Evolutionary conservation across 2,113 vertebrate genomes (phyloP), one percentile per base, ranked within the genome.

Genomic region (Ailuropoda melanoleuca): DNA sequence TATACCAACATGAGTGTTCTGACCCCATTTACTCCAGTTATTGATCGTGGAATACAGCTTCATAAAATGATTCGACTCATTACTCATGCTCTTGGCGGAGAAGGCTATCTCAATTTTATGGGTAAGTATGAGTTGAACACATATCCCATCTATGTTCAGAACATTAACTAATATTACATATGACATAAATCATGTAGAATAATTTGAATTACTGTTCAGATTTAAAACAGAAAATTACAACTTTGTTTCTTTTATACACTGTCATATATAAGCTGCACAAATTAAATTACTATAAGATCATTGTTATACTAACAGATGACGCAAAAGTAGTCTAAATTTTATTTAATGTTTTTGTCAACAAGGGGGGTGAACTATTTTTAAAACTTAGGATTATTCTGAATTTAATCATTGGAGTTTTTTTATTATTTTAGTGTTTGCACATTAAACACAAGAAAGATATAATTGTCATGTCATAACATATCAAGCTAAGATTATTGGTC

Each of bases 1-100:
- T 99, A 99, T 97, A 99, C 99, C 94, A 99, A 99, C 98, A 99
- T 99, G 99, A 99, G 99, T 64, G 92, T 99, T 96, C 1, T 98
- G 72, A 96, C 98, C 50, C 99, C 99, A 68, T 99, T 99, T 98
- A 99, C 99, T 0, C 60, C 99, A 13, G 64, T 99, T 96, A 99
- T 99, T 74, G 99, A 99, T 98, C 99, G 99, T 37, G 99, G 99
- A 96, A 99, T 99, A 88, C 99, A 99, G 98, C 99, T 99, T 95
- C 99, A 99, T 97, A 99, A 99, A 98, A 99, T 99, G 99, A 99
- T 99, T 93, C 99, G 99, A 66, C 99, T 99, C 95, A 99, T 99
- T 98, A 99, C 99, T 84, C 99, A 99, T 26, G 91, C 98, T 3
- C 99, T 99, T 6, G 99, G 99, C 23, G 99, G 99, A 95, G 99